Base-by-base conservation (phyloP, 2,888 invertebrate genomes). In the Carabus problematicus region DNA sequence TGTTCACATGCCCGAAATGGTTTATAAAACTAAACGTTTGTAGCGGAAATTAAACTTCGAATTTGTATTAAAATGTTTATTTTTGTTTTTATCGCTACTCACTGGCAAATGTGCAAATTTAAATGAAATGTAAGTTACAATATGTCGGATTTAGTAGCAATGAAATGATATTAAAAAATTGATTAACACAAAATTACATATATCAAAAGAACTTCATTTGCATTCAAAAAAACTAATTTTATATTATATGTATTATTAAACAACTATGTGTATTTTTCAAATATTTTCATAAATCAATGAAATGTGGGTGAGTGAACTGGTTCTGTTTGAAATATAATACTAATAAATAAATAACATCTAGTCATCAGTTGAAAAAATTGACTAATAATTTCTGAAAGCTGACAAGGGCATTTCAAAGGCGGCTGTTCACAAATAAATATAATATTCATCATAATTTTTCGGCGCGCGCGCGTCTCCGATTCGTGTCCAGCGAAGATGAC, bases 381-480 rank as follows among this genome's bases (percentile, higher is more conserved):
- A 67, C 59, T 67, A 67, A 59, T 60, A 47, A 52, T 54, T 52
- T 60, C 60, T 7, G 14, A 67, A 67, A 64, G 64, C 60, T 60
- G 59, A 67, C 67, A 67, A 67, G 14, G 60, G 60, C 42, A 43
- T 52, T 59, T 67, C 60, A 67, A 67, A 67, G 54, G 41, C 2
- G n/a, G 16, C 2, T 6, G 11, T 39, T 52, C 41, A 60, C 43
- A 67, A 60, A 67, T 67, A 60, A 60, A 67, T 52, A 67, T 60
- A 67, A 67, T 66, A 66, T 66, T 56, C 59, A 66, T 66, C 66
- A 67, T 67, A 67, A 67, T 67, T 67, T 29, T 29, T 6, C 29
- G n/a, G n/a, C n/a, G n/a, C n/a, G n/a, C n/a, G n/a, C n/a, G n/a
- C n/a, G n/a, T 42, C 60, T 49, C 58, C 52, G 41, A 54, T 67